Conservation (phyloP, 2,888 invertebrate genomes). For the Tortricodes alternella region DNA sequence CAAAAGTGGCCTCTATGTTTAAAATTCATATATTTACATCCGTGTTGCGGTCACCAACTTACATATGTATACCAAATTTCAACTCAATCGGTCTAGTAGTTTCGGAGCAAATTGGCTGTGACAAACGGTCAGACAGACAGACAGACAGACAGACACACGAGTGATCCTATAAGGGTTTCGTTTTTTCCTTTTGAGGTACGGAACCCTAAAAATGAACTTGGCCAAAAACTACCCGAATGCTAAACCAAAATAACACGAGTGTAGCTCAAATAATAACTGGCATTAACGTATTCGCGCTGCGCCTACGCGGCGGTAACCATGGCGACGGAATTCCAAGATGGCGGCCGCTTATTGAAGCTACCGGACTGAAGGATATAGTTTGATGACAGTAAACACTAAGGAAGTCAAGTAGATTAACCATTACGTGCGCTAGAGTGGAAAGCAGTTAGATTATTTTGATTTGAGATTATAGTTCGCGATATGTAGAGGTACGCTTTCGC, state of each 20-base stretch:
- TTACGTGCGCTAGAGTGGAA: constrained; percentile 13
- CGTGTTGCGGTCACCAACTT: too few relatives aligned
- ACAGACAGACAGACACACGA: too few relatives aligned
- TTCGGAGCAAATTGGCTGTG: too few relatives aligned
- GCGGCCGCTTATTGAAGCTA: constrained; percentile 42
- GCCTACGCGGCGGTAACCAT: constrained; percentile 66
- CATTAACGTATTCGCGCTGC: constrained; percentile 36
- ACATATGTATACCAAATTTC: too few relatives aligned
- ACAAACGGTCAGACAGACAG: too few relatives aligned
- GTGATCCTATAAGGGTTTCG: too few relatives aligned
- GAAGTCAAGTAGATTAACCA: constrained; percentile 23
- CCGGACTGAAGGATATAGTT: constrained; percentile 25
- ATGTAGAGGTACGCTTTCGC: not conserved
- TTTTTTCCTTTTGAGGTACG: too few relatives aligned
- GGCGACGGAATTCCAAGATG: constrained; percentile 69
- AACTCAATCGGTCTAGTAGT: too few relatives aligned
- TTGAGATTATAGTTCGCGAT: constrained; percentile 10
- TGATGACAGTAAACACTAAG: constrained; percentile 26
- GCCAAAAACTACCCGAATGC: too few relatives aligned
- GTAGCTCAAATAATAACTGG: constrained; percentile 21
- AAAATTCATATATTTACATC: too few relatives aligned
- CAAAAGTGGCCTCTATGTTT: too few relatives aligned
- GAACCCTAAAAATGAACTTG: too few relatives aligned
- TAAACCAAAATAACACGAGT: not conserved
- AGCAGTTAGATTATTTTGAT: constrained; percentile 16